phyloP scores from a whole-genome alignment of 2,888 invertebrate species.

The Tachina fera region DNA sequence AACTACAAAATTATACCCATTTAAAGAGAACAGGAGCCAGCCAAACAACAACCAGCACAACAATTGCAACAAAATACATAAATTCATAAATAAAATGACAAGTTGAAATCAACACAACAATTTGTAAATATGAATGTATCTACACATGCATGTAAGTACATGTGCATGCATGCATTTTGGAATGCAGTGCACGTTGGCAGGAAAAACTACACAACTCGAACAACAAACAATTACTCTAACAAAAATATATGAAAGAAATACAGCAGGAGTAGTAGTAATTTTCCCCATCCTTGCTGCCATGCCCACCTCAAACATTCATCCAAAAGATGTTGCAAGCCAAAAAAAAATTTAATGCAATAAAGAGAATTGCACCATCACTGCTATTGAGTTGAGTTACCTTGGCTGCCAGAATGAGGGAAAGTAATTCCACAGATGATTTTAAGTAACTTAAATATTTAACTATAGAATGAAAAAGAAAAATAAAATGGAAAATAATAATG shows the following conservation, averaged over 20 bases:
- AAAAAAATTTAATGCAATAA: background rate
- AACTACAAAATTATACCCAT: conserved; percentile 35
- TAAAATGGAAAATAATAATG: background rate
- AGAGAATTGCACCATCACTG: background rate
- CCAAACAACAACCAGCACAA: conserved; percentile 34
- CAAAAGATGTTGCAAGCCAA: background rate
- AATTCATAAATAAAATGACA: conserved; percentile 70
- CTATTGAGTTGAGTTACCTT: background rate
- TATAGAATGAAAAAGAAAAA: background rate
- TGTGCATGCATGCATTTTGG: conserved; percentile 22
- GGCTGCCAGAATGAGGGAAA: background rate
- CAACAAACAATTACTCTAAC: conserved; percentile 47
- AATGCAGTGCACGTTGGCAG: conserved; percentile 61
- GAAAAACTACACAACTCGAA: conserved; percentile 15
- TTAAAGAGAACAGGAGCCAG: conserved; percentile 25
- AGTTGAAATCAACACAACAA: conserved; percentile 70
- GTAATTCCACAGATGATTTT: conserved; percentile 19
- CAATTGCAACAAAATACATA: conserved; percentile 43
- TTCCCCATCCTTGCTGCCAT: background rate
- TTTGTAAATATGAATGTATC: conserved; percentile 48
- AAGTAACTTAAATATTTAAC: conserved; percentile 30
- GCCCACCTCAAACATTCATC: background rate
- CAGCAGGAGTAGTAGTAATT: background rate
- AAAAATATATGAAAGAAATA: background rate
- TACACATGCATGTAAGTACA: too few species aligned